Percentiles rank a stretch among this genome's conserved stretches.
phyloP scores from a whole-genome alignment of 2,113 vertebrate genomes.

The Pteronura brasiliensis region DNA sequence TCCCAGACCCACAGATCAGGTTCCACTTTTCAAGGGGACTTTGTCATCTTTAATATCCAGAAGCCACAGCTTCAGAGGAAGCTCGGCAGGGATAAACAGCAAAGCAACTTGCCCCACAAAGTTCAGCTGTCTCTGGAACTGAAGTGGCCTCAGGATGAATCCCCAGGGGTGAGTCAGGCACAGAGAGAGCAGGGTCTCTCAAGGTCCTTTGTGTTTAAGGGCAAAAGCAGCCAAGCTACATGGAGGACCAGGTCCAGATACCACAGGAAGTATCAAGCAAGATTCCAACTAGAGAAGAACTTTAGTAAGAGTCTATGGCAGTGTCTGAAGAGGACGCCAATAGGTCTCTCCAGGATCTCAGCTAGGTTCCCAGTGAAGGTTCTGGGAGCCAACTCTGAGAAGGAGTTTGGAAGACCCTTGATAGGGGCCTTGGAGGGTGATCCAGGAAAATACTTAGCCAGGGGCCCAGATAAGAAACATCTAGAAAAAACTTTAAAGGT shows the following conservation, averaged over 20 bases:
- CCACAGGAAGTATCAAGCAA: background rate
- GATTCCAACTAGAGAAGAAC: background rate
- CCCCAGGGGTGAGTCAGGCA: rapidly evolving
- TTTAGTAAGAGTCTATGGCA: rapidly evolving
- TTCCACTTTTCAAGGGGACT: background rate
- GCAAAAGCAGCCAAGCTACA: background rate
- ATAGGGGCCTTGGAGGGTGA: background rate
- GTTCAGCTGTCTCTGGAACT: background rate
- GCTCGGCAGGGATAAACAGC: background rate
- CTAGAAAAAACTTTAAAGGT: background rate
- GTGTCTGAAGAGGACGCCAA: background rate
- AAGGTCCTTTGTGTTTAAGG: background rate
- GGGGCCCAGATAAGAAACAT: background rate
- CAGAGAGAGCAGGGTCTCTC: background rate
- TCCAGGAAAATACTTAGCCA: background rate
- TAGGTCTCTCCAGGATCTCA: background rate
- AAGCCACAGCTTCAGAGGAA: background rate
- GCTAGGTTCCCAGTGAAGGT: background rate
- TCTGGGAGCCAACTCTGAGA: background rate
- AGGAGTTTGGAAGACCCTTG: too few species aligned
- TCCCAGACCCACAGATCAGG: background rate
- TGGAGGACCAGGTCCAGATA: background rate
- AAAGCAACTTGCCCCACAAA: rapidly evolving
- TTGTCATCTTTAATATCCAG: background rate
- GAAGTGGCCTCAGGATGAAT: background rate